Evolutionary conservation across 2,888 invertebrate genomes (phyloP), one percentile per base, ranked within the genome.

Genomic region (Meliscaeva auricollis): DNA sequence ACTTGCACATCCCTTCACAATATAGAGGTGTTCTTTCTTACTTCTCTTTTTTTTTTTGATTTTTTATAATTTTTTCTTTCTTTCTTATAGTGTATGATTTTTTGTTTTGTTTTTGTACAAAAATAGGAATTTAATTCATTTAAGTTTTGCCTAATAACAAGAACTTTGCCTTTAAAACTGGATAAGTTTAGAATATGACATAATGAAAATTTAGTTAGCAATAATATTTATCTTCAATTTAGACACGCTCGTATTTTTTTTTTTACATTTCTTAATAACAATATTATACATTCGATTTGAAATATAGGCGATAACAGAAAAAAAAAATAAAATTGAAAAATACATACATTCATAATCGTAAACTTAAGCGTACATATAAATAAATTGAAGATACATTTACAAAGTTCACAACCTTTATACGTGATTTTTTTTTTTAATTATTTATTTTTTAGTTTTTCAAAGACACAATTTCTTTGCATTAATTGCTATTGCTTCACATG

Each of bases 351-450:
- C 69, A 69, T 69, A 46, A 56, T 78, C 52, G 22, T 66, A 46
- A 85, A 56, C 30, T 69, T 52, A 73, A 73, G 69, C 58, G 85
- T 56, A 26, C 62, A 81, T 73, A 62, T 62, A 73, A 73, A 76
- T 77, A 81, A 85, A 81, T 81, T 68, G 73, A 85, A 85, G 85
- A 85, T 81, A 77, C 73, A 85, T 85, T 75, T 85, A 81, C 85
- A 85, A 77, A 77, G 77, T 77, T 81, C 76, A 81, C 81, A 81
- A 85, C 85, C 77, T 56, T 80, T 30, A 22, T 3, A 66, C 69
- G 73, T 48, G 38, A 58, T 64, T 62, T 70, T 77, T 60, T 77
- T 76, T 54, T 46, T 35, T 64, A n/a, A n/a, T n/a, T n/a, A n/a
- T n/a, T n/a, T n/a, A n/a, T 56, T 32, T 58, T 56, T 26, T 4